These are phyloP conservation scores for Allacma fusca DNA, from an alignment of 2,888 invertebrate genomes.

Conservation along the genomic window DNA sequence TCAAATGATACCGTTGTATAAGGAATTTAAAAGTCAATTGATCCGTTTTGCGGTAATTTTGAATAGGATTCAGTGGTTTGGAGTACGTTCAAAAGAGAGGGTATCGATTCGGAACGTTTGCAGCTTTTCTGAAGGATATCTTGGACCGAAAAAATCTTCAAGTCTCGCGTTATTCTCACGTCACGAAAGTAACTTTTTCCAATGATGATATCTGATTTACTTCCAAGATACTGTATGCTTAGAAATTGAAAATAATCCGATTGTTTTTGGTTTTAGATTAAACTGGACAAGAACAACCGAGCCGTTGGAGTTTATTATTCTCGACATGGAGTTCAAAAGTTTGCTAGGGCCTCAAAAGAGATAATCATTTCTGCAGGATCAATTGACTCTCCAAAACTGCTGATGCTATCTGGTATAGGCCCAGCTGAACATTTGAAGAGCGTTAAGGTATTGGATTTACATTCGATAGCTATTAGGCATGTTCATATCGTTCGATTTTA, in stretches of 20 bases:
- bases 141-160: constrained; percentile 48
- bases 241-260: background rate
- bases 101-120: constrained; percentile 50
- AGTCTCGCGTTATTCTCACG: constrained; percentile 56
- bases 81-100: constrained; percentile 56
- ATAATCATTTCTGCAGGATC: constrained; percentile 22
- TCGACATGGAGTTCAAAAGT: constrained; percentile 21
- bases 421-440: background rate
- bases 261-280: constrained; percentile 10
- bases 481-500: too few relatives aligned
- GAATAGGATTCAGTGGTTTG: constrained; percentile 47
- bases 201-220: background rate
- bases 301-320: constrained; percentile 22
- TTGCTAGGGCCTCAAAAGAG: constrained; percentile 25
- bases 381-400: constrained; percentile 24
- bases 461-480: background rate
- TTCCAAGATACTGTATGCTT: background rate
- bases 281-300: constrained; percentile 26
- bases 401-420: constrained; percentile 22
- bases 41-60: background rate
- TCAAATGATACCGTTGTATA: too few relatives aligned
- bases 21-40: background rate
- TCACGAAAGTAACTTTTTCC: constrained; percentile 53
- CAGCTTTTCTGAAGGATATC: constrained; percentile 56
- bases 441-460: background rate